phyloP scores from a whole-genome alignment of 2,888 invertebrate species.

The Lepidocyrtoides sp. region DNA sequence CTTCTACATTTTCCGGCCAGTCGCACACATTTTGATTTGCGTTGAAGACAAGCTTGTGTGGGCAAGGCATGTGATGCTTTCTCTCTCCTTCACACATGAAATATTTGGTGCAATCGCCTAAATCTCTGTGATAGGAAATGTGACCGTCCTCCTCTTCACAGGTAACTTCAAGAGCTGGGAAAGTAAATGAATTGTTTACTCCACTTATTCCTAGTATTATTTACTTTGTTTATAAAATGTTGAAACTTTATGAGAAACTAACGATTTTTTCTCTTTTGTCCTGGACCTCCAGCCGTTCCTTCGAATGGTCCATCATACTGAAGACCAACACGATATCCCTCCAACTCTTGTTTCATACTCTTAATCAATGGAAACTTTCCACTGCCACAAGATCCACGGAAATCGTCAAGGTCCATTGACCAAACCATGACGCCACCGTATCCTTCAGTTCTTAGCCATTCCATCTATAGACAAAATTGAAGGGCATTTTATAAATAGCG shows the following conservation, averaged over 20 bases:
- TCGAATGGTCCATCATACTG: conserved; percentile 96
- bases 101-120: conserved; percentile 96
- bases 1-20: conserved; percentile 98
- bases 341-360: conserved; percentile 94
- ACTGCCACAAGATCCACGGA: conserved; percentile 95
- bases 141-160: conserved; percentile 98
- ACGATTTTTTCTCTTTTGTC: conserved; percentile 86
- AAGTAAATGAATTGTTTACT: conserved; percentile 30
- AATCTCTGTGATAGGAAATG: conserved; percentile 96
- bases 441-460: conserved; percentile 97
- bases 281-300: conserved; percentile 90
- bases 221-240: not conserved
- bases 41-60: conserved; percentile 96
- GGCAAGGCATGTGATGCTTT: conserved; percentile 98
- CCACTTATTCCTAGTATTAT: not conserved
- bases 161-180: conserved; percentile 93
- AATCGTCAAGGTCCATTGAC: conserved; percentile 99
- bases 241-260: not conserved
- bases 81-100: conserved; percentile 98
- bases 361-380: conserved; percentile 96
- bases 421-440: conserved; percentile 98
- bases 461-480: conserved; percentile 92
- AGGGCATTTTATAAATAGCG: too few species aligned
- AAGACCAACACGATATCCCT: conserved; percentile 93
- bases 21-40: conserved; percentile 96